Evolutionary conservation across 2,797 vertebrate species (phyloP).

Genomic region (Lophius americanus): DNA sequence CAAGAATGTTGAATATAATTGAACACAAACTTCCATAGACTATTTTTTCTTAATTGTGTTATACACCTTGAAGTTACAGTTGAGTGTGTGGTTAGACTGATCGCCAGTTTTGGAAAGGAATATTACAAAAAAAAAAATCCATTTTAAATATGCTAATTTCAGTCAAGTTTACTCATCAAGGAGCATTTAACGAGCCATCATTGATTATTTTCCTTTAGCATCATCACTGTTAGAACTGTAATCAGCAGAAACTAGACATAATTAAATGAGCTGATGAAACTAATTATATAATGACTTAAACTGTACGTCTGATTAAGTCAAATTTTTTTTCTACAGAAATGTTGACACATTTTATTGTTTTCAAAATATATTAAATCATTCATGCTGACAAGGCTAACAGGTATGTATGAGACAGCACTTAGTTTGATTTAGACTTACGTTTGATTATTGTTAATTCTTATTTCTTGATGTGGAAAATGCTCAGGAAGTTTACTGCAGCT

Average conservation of each 20-base stretch:
- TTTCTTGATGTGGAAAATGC: conserved; percentile 5
- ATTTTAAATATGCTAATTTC: not conserved
- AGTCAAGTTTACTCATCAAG: not conserved
- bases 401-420: not conserved
- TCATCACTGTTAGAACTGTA: not conserved
- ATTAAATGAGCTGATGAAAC: not conserved
- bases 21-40: too few species aligned
- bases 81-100: not conserved
- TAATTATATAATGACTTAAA: not conserved
- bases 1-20: too few species aligned
- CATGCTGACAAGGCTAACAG: not conserved
- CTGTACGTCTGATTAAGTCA: not conserved
- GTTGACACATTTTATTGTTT: not conserved
- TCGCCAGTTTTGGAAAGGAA: not conserved
- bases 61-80: too few species aligned
- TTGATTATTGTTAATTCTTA: conserved; percentile 2
- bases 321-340: not conserved
- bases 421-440: not conserved
- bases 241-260: not conserved
- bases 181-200: not conserved
- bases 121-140: not conserved
- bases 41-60: too few species aligned
- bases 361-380: not conserved
- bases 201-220: not conserved
- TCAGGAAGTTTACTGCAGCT: conserved; percentile 10